Percentiles rank a stretch among this genome's conserved stretches.
phyloP scores from a whole-genome alignment of 1,140 invertebrate species.

The Trichonephila clavipes region DNA sequence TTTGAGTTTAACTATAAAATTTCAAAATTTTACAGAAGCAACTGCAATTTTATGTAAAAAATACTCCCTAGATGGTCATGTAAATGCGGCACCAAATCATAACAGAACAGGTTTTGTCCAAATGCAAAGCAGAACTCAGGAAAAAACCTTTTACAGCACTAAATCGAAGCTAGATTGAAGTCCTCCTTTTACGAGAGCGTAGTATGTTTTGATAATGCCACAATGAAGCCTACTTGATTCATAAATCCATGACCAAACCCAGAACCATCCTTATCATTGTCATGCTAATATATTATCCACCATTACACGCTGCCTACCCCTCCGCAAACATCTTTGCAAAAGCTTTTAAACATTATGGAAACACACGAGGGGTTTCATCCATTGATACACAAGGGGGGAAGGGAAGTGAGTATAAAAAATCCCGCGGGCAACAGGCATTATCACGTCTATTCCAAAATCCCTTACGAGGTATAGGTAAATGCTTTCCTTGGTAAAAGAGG shows the following conservation, averaged over 20 bases:
- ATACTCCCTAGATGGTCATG: background rate
- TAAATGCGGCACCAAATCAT: background rate
- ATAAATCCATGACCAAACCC: slow-evolving; percentile 62
- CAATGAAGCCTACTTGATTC: slow-evolving; percentile 60
- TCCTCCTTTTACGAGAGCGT: background rate
- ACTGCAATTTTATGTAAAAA: background rate
- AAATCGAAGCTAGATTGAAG: slow-evolving; percentile 28
- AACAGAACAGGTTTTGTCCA: background rate
- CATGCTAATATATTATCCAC: slow-evolving; percentile 65
- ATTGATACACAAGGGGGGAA: background rate
- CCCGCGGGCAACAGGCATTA: slow-evolving; percentile 16
- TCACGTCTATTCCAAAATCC: slow-evolving; percentile 35
- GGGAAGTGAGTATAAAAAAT: slow-evolving; percentile 39
- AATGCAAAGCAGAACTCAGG: background rate
- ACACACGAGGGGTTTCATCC: slow-evolving; percentile 24
- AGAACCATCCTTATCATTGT: slow-evolving; percentile 1
- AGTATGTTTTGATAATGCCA: slow-evolving; percentile 59
- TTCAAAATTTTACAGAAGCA: too few relatives aligned
- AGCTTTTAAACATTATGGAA: slow-evolving; percentile 60
- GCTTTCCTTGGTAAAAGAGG: background rate
- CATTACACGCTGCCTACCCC: slow-evolving; percentile 18
- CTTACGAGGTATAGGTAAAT: slow-evolving; percentile 10
- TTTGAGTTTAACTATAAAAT: too few relatives aligned
- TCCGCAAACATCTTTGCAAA: slow-evolving; percentile 44
- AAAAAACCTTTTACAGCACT: background rate